phyloP scores from a whole-genome alignment of 2,113 vertebrate genomes.

The Atractosteus spatula region DNA sequence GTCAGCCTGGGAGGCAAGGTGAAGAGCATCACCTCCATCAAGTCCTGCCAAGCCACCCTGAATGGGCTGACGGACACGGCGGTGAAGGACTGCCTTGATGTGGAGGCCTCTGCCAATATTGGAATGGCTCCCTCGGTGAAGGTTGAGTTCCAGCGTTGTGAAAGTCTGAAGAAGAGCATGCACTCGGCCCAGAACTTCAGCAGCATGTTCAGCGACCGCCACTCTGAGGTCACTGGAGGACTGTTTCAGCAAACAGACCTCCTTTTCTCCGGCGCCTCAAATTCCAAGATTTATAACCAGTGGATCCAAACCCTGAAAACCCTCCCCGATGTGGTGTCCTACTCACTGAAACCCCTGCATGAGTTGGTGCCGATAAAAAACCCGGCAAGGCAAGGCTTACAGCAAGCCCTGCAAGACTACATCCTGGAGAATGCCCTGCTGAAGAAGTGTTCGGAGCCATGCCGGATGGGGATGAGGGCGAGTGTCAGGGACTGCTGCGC shows the following conservation, averaged over 20 bases:
- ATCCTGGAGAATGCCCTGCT: constrained; percentile 49
- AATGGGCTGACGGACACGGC: constrained; percentile 35
- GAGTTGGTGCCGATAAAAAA: constrained; percentile 23
- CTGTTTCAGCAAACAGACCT: constrained; percentile 11
- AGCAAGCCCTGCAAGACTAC: constrained; percentile 59
- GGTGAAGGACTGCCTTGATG: constrained; percentile 44
- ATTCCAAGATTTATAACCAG: neutral
- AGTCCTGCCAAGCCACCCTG: constrained; percentile 40
- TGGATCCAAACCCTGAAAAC: constrained; percentile 41
- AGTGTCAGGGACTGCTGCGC: constrained; percentile 49
- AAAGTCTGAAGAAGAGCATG: constrained; percentile 10
- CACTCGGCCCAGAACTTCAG: constrained; percentile 21
- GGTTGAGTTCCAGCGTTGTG: constrained; percentile 7
- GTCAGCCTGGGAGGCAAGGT: constrained; percentile 42
- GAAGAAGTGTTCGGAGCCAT: constrained; percentile 51
- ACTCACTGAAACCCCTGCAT: constrained; percentile 61
- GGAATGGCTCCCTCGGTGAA: neutral
- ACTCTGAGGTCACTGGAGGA: constrained; percentile 37
- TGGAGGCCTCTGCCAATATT: constrained; percentile 38
- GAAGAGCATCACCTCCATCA: constrained; percentile 44
- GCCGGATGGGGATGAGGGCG: constrained; percentile 36
- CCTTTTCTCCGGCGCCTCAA: constrained; percentile 29
- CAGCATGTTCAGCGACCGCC: constrained; percentile 39
- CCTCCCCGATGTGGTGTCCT: constrained; percentile 50
- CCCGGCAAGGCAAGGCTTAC: constrained; percentile 37